Percentiles rank a stretch among this genome's conserved stretches.
phyloP scores from a whole-genome alignment of 2,797 vertebrate genomes.

The Lepilemur ruficaudatus region DNA sequence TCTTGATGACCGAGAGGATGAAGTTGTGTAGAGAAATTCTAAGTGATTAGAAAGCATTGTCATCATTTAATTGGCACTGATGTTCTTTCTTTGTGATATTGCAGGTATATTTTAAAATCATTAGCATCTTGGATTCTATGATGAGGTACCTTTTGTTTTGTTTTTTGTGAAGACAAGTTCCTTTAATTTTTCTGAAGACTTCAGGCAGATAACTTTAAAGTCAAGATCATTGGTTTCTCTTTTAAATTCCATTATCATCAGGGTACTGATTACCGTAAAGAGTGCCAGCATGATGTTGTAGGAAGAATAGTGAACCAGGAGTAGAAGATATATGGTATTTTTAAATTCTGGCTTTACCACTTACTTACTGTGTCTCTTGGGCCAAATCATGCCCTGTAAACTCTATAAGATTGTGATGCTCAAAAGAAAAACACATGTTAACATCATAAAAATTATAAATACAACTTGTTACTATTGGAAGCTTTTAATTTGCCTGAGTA shows the following conservation, averaged over 20 bases:
- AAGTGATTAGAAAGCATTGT: background rate
- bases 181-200: background rate
- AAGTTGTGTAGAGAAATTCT: background rate
- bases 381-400: background rate
- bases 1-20: background rate
- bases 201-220: background rate
- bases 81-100: background rate
- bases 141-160: background rate
- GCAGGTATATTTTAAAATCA: background rate
- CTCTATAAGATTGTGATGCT: background rate
- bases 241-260: background rate
- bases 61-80: background rate
- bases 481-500: background rate
- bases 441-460: background rate
- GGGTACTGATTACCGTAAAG: background rate
- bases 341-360: background rate
- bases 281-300: background rate
- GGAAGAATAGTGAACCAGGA: background rate
- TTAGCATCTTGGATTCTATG: background rate
- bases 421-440: slow-evolving; percentile 12
- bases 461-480: background rate
- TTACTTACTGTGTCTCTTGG: background rate
- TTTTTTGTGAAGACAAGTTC: background rate
- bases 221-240: background rate
- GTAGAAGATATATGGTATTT: background rate